phyloP scores from a whole-genome alignment of 1,140 invertebrate genomes.

The Phymorhynchus buccinoides region DNA sequence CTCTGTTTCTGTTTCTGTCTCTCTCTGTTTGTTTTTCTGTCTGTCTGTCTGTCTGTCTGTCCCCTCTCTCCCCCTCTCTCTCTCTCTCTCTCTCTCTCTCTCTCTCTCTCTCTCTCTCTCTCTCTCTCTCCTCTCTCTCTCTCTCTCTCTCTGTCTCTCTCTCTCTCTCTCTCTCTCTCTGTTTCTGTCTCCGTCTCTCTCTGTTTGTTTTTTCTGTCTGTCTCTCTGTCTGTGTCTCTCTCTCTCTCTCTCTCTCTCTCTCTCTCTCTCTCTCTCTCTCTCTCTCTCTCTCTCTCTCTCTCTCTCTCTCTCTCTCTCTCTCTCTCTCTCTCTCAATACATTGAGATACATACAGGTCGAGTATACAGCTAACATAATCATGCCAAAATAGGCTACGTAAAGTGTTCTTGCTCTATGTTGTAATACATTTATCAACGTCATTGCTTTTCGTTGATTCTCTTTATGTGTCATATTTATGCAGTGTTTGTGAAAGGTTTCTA shows the following conservation, averaged over 20 bases:
- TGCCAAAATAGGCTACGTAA: too few relatives aligned
- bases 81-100: slow-evolving; percentile 1
- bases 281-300: slow-evolving; percentile 23
- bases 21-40: too few relatives aligned
- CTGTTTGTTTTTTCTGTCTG: too few relatives aligned
- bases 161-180: not conserved
- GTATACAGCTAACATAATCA: not conserved
- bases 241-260: slow-evolving; percentile 13
- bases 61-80: not conserved
- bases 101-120: slow-evolving; percentile 1
- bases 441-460: too few relatives aligned
- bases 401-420: too few relatives aligned
- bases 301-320: slow-evolving; percentile 26
- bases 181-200: not conserved
- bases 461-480: too few relatives aligned
- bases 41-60: too few relatives aligned
- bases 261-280: slow-evolving; percentile 21
- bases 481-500: too few relatives aligned
- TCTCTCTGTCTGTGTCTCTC: slow-evolving; percentile 14
- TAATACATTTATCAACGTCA: too few relatives aligned
- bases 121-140: not conserved
- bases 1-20: not conserved
- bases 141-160: slow-evolving; percentile 7
- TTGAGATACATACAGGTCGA: too few relatives aligned
- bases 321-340: too few relatives aligned